A percentile compares a stretch with the other conserved stretches of the same genome.
Conservation (phyloP, 1,140 invertebrate species). For the Chionoecetes opilio region DNA sequence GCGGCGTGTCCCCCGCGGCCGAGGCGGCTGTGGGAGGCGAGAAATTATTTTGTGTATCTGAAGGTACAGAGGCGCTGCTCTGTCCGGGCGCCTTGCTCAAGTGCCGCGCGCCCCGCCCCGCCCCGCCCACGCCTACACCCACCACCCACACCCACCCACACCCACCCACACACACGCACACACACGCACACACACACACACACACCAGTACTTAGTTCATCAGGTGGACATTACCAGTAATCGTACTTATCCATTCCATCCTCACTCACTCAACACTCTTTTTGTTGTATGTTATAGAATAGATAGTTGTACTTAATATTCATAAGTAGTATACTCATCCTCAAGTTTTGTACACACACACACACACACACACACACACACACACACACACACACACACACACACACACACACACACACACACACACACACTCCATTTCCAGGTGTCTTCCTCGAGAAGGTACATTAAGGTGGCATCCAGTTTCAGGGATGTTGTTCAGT, state of each 20-base stretch:
- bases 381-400: conserved; percentile 15
- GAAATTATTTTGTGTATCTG: conserved; percentile 77
- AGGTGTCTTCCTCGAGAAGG: background rate
- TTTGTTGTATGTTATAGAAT: background rate
- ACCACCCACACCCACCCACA: background rate
- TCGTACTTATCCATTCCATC: background rate
- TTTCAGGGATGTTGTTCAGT: background rate
- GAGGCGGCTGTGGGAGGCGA: conserved; percentile 37
- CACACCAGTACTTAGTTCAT: background rate
- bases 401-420: conserved; percentile 8
- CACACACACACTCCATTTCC: conserved; percentile 9
- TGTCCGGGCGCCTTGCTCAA: conserved; percentile 69
- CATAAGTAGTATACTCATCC: background rate
- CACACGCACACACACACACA: conserved; percentile 33
- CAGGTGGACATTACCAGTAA: background rate
- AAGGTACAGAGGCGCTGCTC: conserved; percentile 50
- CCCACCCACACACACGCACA: background rate
- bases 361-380: conserved; percentile 27
- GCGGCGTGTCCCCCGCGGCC: background rate
- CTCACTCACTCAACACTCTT: background rate
- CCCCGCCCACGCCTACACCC: background rate
- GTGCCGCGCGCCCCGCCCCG: conserved; percentile 51
- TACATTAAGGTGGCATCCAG: background rate
- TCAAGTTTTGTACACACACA: background rate
- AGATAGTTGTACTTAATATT: background rate